Base-by-base conservation (phyloP, 2,888 invertebrate genomes). In the Thysanoteuthis rhombus region DNA sequence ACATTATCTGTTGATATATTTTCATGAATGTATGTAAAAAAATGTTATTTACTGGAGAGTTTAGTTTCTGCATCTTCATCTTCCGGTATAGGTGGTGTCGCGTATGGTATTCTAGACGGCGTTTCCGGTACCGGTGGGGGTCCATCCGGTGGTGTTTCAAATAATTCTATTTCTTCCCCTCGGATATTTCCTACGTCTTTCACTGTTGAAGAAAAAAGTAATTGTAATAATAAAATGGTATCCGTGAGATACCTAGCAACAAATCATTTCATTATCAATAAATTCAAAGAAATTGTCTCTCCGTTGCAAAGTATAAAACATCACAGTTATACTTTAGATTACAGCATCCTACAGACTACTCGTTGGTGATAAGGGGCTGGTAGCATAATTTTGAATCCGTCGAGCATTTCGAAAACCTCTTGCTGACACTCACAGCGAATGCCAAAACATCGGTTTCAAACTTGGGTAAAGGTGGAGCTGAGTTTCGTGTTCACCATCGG, bases 51-150 rank as follows among this genome's bases (percentile, higher is more conserved):
- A 93, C 93, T 58, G 19, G 93, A 90, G 16, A 90, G 25, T 42
- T 93, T 93, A 39, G 93, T 89, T 12, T 95, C 94, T 22, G 95
- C 95, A n/a, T 95, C 95, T 42, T 96, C 96, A 90, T 96, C 96
- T 39, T 95, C 95, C 90, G 95, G 95, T 22, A 95, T 95, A 58
- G 95, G 95, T 28, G 95, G 95, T 92, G 95, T 96, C 93, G 96
- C 96, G 93, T 95, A 96, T 47, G 95, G 96, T 91, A 96, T 95
- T 93, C 96, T 94, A 40, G 95, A 95, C n/a, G 96, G 96, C 10
- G 95, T 94, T 16, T 96, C 96, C 1, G 96, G 96, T n/a, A 96
- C 94, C 6, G 96, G 96, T 32, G 96, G 96, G 4, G 96, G 96
- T 1, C 95, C 95, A 40, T 95, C 95, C 8, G 93, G 93, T 12